Conservation (phyloP, 2,888 invertebrate species). For the Cenopis cana region DNA sequence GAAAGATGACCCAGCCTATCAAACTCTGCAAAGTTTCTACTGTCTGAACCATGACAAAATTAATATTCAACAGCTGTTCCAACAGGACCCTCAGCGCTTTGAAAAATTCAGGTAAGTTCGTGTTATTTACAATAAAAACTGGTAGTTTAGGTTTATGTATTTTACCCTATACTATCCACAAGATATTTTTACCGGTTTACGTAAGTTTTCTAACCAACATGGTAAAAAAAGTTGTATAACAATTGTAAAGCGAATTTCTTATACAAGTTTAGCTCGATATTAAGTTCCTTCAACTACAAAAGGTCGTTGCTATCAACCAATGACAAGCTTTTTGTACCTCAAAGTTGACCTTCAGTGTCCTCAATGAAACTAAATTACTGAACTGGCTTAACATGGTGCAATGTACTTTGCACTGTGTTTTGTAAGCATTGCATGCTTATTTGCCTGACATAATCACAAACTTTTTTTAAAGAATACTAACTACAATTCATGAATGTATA, state of each 20-base stretch:
- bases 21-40: conserved; percentile 91
- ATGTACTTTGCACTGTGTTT: conserved; percentile 39
- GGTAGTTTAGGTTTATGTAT: conserved; percentile 4
- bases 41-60: conserved; percentile 89
- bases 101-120: conserved; percentile 92
- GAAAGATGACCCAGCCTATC: conserved; percentile 88
- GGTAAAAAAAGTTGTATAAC: conserved; percentile 15
- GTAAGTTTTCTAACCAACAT: background rate
- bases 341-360: conserved; percentile 26
- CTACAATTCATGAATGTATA: background rate
- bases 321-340: conserved; percentile 39
- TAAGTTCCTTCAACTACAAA: conserved; percentile 45
- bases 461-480: background rate
- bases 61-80: conserved; percentile 93
- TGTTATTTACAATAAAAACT: conserved; percentile 43
- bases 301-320: conserved; percentile 62
- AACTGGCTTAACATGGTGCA: conserved; percentile 24
- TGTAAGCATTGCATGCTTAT: background rate
- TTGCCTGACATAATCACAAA: background rate
- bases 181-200: background rate
- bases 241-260: conserved; percentile 7
- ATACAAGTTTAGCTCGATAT: conserved; percentile 30
- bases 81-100: conserved; percentile 92
- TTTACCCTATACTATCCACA: background rate
- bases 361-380: conserved; percentile 19